Percentiles rank a stretch among this genome's conserved stretches.
These are phyloP conservation scores for Ambastaia sidthimunki DNA, from an alignment of 2,797 vertebrate species.

Conservation along the genomic window DNA sequence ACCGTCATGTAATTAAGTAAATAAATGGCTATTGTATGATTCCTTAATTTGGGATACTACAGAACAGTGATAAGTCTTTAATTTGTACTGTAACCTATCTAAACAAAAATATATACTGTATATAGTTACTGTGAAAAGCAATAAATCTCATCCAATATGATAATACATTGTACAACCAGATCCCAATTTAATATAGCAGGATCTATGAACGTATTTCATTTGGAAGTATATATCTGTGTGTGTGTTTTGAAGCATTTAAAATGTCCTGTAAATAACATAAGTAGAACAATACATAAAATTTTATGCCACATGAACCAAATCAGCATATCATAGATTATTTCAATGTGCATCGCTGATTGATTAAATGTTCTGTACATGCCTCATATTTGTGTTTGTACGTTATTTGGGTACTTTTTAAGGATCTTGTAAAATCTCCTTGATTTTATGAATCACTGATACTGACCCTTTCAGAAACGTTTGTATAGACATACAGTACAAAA, in stretches of 20 bases:
- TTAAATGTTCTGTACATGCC: slow-evolving; percentile 64
- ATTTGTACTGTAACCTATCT: slow-evolving; percentile 34
- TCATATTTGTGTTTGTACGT: slow-evolving; percentile 11
- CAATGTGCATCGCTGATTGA: slow-evolving; percentile 37
- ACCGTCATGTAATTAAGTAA: slow-evolving; percentile 56
- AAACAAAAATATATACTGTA: slow-evolving; percentile 64
- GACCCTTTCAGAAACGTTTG: slow-evolving; percentile 44
- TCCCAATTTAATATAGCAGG: slow-evolving; percentile 33
- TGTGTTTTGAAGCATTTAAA: slow-evolving; percentile 69
- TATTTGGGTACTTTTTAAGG: slow-evolving; percentile 14
- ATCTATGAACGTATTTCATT: slow-evolving; percentile 21
- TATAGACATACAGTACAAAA: slow-evolving; percentile 52
- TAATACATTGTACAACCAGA: slow-evolving; percentile 33
- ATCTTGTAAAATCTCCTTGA: slow-evolving; percentile 24
- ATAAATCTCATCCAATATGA: slow-evolving; percentile 32
- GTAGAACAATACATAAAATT: slow-evolving; percentile 63
- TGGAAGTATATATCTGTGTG: neutral
- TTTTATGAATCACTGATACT: slow-evolving; percentile 12
- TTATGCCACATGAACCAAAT: slow-evolving; percentile 68
- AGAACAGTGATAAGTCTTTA: slow-evolving; percentile 52
- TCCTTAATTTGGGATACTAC: slow-evolving; percentile 53
- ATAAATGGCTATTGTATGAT: slow-evolving; percentile 57
- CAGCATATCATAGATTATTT: slow-evolving; percentile 61
- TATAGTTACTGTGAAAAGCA: slow-evolving; percentile 30
- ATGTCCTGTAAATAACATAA: slow-evolving; percentile 70